Percentiles rank a stretch among this genome's conserved stretches.
Evolutionary conservation across 2,113 vertebrate species (phyloP).

Genomic region (Sapayoa aenigma): DNA sequence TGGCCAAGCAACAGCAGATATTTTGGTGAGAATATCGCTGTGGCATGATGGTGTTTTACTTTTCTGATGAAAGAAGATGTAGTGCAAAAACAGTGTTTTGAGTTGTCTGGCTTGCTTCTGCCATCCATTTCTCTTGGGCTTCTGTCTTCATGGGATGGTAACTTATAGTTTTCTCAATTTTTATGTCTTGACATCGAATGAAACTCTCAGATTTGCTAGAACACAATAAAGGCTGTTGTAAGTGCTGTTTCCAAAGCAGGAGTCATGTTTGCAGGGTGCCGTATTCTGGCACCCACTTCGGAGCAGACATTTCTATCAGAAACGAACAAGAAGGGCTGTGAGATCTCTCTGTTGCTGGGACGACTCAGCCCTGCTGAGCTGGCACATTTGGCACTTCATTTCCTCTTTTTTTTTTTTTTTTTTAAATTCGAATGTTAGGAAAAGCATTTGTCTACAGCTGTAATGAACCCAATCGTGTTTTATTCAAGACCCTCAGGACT

Average conservation of each 20-base stretch:
- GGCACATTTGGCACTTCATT: background rate
- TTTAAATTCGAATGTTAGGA: background rate
- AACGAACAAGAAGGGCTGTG: fast-evolving
- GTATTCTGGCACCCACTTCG: fast-evolving
- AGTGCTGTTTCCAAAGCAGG: background rate
- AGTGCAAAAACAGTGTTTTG: background rate
- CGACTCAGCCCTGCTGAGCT: background rate
- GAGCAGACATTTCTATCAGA: background rate
- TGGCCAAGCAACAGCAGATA: background rate
- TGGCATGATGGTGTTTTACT: fast-evolving
- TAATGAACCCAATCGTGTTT: fast-evolving
- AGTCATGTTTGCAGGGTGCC: fast-evolving
- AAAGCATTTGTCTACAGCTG: background rate
- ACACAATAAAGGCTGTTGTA: background rate
- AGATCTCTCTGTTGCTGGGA: background rate
- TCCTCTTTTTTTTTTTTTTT: background rate
- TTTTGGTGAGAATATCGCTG: background rate
- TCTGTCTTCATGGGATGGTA: background rate
- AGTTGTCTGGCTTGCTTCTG: background rate
- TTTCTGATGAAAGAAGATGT: background rate
- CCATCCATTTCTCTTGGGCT: background rate
- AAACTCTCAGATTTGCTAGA: background rate
- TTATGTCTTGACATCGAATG: background rate
- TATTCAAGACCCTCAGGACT: background rate
- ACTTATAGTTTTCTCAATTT: background rate